A percentile compares a stretch with the other conserved stretches of the same genome.
These are phyloP conservation scores for Ctenomys sociabilis DNA, from an alignment of 2,113 vertebrate species.

Conservation along the genomic window DNA sequence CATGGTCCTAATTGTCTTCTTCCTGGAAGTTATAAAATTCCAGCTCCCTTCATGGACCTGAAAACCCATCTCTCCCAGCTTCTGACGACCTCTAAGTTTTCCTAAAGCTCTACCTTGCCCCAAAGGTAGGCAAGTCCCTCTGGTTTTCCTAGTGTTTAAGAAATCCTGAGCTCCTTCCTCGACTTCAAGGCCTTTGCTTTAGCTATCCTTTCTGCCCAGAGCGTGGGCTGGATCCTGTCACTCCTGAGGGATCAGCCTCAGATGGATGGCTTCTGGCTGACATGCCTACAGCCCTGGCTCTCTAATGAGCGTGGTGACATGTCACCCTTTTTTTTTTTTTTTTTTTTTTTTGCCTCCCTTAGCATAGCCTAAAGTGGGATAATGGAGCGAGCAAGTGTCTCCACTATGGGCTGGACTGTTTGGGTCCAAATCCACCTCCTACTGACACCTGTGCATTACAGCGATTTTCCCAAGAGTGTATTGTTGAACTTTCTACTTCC, in stretches of 20 bases:
- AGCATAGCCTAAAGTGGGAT: too few relatives aligned
- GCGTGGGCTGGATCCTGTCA: not conserved
- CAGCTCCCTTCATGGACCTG: not conserved
- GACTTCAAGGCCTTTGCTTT: too few relatives aligned
- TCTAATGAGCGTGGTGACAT: not conserved
- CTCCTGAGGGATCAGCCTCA: not conserved
- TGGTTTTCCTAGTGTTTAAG: not conserved
- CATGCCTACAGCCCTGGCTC: too few relatives aligned
- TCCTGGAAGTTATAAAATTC: not conserved
- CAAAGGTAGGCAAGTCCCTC: not conserved
- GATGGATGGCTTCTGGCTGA: not conserved
- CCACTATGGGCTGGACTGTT: not conserved
- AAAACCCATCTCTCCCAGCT: not conserved
- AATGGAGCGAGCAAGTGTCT: too few relatives aligned
- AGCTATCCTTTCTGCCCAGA: not conserved
- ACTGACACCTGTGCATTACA: not conserved
- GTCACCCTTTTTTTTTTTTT: not conserved
- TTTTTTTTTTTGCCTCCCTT: rapidly evolving
- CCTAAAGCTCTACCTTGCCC: not conserved
- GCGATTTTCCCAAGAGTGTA: not conserved
- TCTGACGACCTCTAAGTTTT: not conserved
- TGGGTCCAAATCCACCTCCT: not conserved
- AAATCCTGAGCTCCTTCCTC: not conserved
- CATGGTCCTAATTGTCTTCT: not conserved
- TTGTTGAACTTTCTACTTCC: not conserved